Base-by-base conservation (phyloP, 92 coral and sea anemone genomes). In the Paramuricea clavata region DNA sequence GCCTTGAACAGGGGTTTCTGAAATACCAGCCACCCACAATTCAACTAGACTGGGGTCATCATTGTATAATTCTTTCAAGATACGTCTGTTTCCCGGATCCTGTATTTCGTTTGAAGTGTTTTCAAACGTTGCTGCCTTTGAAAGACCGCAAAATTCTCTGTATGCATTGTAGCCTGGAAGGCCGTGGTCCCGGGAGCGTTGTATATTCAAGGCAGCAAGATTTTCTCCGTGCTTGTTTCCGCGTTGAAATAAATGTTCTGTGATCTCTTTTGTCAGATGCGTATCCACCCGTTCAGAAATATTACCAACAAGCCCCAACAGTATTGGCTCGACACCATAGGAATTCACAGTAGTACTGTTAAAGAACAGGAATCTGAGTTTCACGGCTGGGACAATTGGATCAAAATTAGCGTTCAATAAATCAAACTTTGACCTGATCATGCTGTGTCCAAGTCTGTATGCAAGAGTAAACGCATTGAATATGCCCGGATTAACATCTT, bases 11-110 rank as follows among this genome's bases (percentile, higher is more conserved):
- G 94, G 90, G 69, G 90, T 92, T 70, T 96, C 99, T 8, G 98
- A 98, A 73, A 96, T 64, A 0, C 97, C 99, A 39, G 92, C 94
- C 69, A 94, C 97, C 93, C 94, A 96, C 64, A 94, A 81, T 59
- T 96, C 99, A 0, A 95, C 92, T 49, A 68, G 64, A 27, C 93
- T 93, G 30, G 93, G 98, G 25, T 91, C 76, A 31, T 88, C 94
- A 52, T 96, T 87, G 65, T 94, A 95, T 8, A 95, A 56, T 0
- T 85, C 90, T 35, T 36, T 17, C 2, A 78, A 62, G 17, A 59
- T 33, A 10, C 35, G 30, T 21, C 70, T 34, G 27, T 49, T 28
- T 4, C 57, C 47, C 2, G 52, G 11, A 56, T 78, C 52, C 12
- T 33, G 36, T 32, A 78, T 78, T 78, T 49, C 82, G 27, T 32